A percentile compares a stretch with the other conserved stretches of the same genome.
Evolutionary conservation across 2,113 vertebrate genomes (phyloP).

Genomic region (Psophia crepitans): DNA sequence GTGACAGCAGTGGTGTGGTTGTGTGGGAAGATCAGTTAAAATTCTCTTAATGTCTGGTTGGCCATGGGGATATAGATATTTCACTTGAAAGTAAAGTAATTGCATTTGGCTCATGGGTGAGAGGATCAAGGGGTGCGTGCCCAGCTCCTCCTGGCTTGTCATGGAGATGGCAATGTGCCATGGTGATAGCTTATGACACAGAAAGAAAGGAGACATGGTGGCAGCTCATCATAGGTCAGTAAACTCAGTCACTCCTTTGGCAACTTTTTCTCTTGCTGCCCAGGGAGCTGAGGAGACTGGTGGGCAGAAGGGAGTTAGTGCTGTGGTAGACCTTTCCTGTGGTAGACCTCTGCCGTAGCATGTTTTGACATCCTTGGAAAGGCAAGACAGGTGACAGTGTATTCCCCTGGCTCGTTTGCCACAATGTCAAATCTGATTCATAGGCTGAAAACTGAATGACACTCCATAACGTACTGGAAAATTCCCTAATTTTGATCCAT

Average conservation of each 20-base stretch:
- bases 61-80: not conserved
- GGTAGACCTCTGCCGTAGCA: fast-evolving
- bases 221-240: not conserved
- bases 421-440: not conserved
- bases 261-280: not conserved
- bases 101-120: not conserved
- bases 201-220: not conserved
- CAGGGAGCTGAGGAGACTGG: not conserved
- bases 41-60: not conserved
- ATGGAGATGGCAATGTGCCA: not conserved
- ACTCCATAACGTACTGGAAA: not conserved
- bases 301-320: not conserved
- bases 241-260: not conserved
- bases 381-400: fast-evolving
- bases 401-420: not conserved
- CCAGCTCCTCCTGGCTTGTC: not conserved
- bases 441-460: not conserved
- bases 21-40: not conserved
- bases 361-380: not conserved
- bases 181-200: fast-evolving
- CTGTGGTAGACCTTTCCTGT: not conserved
- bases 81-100: not conserved
- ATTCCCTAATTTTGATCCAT: not conserved
- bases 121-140: fast-evolving
- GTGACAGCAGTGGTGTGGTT: not conserved